These are phyloP conservation scores for Lophochroa leadbeateri DNA, from an alignment of 2,113 vertebrate species.

Conservation along the genomic window DNA sequence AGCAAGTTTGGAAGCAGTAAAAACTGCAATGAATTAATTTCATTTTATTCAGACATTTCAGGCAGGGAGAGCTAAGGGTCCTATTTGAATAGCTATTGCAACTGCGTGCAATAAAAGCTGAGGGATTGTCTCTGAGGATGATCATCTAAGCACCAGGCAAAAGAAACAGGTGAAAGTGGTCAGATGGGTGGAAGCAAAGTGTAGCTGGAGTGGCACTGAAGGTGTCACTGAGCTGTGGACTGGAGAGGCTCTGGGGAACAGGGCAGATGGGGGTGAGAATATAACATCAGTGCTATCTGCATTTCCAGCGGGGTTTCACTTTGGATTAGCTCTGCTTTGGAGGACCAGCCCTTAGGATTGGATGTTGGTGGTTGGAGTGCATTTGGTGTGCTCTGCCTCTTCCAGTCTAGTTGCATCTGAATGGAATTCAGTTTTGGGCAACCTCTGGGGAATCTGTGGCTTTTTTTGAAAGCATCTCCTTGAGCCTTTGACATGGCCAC, in stretches of 20 bases:
- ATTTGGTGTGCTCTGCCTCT: background rate
- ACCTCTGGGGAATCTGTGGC: background rate
- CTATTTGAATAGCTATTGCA: background rate
- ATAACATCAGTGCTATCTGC: background rate
- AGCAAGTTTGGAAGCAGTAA: constrained; percentile 25
- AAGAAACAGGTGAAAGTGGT: background rate
- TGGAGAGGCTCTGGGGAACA: background rate
- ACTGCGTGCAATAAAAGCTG: background rate
- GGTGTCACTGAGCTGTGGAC: background rate
- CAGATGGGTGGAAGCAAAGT: background rate
- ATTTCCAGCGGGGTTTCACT: background rate
- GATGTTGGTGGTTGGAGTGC: background rate
- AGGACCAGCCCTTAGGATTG: background rate
- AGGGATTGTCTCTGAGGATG: background rate
- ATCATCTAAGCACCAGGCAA: background rate
- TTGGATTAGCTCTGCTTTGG: background rate
- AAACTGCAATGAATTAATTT: constrained; percentile 22
- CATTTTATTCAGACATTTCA: background rate
- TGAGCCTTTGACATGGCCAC: background rate
- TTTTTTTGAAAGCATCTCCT: background rate
- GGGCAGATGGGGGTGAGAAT: background rate
- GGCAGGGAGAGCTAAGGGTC: background rate
- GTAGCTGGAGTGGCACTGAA: background rate
- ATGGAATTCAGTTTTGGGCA: background rate
- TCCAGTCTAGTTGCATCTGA: background rate